phyloP scores from a whole-genome alignment of 2,797 vertebrate genomes.

The Gallinago stenura region DNA sequence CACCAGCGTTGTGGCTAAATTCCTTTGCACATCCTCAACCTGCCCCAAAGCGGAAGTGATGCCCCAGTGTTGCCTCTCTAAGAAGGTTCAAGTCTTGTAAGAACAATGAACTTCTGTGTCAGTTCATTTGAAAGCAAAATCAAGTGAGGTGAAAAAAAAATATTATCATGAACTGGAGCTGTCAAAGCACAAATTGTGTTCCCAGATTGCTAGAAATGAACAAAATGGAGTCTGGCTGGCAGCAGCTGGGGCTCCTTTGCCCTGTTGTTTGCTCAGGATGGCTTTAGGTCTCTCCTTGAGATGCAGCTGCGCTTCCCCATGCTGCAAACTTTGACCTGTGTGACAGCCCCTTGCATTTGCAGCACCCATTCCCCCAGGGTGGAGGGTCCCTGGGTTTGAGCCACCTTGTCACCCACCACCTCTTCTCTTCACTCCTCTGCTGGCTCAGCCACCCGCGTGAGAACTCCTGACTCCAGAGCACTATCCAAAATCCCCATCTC shows the following conservation, averaged over 20 bases:
- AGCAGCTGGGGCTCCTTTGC: background rate
- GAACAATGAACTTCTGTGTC: background rate
- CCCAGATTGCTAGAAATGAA: background rate
- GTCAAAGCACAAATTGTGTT: background rate
- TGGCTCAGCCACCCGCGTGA: background rate
- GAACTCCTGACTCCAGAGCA: background rate
- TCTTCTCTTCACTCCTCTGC: background rate
- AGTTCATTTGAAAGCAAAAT: background rate
- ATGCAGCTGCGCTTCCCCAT: background rate
- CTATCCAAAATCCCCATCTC: background rate
- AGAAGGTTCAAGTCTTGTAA: accelerated
- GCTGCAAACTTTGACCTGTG: accelerated
- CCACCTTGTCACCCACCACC: background rate
- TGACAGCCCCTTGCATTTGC: accelerated
- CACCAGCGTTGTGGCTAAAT: accelerated
- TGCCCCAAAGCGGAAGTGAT: background rate
- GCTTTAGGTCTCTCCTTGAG: background rate
- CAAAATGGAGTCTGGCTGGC: background rate
- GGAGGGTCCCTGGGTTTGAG: background rate
- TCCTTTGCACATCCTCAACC: background rate
- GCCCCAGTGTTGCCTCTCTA: background rate
- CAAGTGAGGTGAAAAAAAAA: background rate
- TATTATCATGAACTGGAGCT: background rate
- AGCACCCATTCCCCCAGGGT: accelerated
- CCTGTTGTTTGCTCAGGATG: background rate